These are phyloP conservation scores for Meda fulgida DNA, from an alignment of 2,797 vertebrate genomes.

Conservation along the genomic window DNA sequence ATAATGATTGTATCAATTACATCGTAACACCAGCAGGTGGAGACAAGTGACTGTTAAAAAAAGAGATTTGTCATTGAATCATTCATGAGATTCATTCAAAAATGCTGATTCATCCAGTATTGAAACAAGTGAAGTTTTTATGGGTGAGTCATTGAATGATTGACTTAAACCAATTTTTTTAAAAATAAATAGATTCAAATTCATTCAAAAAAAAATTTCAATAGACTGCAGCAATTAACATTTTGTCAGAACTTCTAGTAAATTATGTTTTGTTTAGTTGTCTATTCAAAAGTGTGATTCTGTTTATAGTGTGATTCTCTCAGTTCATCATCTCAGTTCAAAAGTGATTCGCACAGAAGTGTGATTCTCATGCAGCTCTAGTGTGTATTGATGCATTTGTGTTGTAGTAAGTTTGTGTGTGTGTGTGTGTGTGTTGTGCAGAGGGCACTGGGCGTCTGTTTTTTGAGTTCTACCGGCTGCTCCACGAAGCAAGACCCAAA, in stretches of 20 bases:
- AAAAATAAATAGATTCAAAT: not conserved
- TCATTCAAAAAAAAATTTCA: not conserved
- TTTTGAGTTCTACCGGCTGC: slow-evolving; percentile 94
- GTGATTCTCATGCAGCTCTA: not conserved
- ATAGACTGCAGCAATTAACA: not conserved
- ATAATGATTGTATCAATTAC: not conserved
- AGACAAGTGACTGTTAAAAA: not conserved
- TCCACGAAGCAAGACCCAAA: slow-evolving; percentile 89
- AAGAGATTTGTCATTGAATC: not conserved
- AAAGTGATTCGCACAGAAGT: no score
- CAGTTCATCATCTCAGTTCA: no score
- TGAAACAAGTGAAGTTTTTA: not conserved
- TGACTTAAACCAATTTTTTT: not conserved
- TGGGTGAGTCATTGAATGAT: not conserved
- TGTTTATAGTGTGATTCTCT: no score
- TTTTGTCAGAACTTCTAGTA: not conserved
- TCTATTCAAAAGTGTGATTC: not conserved
- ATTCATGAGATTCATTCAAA: not conserved
- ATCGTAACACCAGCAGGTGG: not conserved
- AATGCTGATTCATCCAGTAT: not conserved
- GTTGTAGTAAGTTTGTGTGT: not conserved
- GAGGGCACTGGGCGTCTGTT: slow-evolving; percentile 92
- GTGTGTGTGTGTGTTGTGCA: slow-evolving; percentile 58
- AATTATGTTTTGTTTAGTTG: not conserved
- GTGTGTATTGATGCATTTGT: not conserved